Evolutionary conservation across 1,140 invertebrate genomes (phyloP).

Genomic region (Plectrocnemia conspersa): DNA sequence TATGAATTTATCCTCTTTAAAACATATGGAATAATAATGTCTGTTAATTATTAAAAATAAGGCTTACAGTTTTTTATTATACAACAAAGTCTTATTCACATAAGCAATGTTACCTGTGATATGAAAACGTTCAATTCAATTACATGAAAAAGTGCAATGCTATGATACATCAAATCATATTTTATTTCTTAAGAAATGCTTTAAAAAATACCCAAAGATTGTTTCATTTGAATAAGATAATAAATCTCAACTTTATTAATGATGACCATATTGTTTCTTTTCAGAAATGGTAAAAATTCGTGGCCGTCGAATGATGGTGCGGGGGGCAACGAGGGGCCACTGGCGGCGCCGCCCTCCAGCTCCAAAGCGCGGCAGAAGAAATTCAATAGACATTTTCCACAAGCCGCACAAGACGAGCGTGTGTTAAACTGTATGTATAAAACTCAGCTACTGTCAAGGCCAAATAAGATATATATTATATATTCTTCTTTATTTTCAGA

Average conservation of each 20-base stretch:
- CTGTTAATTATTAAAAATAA: no score
- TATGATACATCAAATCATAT: no score
- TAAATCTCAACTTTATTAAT: not conserved
- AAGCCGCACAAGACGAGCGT: constrained; percentile 68
- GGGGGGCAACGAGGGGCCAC: constrained; percentile 25
- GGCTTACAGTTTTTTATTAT: no score
- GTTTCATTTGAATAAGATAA: not conserved
- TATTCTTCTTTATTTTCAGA: constrained; percentile 62
- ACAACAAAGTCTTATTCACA: no score
- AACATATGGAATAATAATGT: no score
- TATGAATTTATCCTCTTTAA: no score
- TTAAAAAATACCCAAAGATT: no score
- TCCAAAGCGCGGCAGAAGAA: constrained; percentile 68
- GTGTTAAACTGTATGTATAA: constrained; percentile 70
- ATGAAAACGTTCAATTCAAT: no score
- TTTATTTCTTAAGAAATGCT: no score
- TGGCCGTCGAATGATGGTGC: constrained; percentile 40
- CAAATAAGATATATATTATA: constrained; percentile 14
- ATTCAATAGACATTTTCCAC: constrained; percentile 67
- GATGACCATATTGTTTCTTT: constrained; percentile 16
- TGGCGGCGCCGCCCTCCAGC: constrained; percentile 39
- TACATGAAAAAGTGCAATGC: no score
- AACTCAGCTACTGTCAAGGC: not conserved
- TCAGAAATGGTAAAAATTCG: constrained; percentile 44
- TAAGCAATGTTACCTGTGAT: no score